A percentile compares a stretch with the other conserved stretches of the same genome.
Conservation (phyloP, 2,113 vertebrate species). For the Istiophorus platypterus region DNA sequence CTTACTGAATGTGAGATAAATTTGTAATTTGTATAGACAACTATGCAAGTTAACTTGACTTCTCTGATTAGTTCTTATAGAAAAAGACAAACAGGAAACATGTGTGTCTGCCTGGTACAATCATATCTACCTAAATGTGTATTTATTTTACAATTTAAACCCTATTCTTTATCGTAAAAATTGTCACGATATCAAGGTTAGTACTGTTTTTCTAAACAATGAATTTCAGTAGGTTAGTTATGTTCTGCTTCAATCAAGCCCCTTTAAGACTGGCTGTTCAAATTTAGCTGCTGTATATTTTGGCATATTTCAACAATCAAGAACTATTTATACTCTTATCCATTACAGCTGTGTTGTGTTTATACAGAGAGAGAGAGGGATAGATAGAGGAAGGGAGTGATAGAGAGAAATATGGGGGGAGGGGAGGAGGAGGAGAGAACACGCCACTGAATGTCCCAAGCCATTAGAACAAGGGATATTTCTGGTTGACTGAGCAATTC, state of each 20-base stretch:
- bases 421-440: slow-evolving; percentile 73
- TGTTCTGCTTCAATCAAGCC: slow-evolving; percentile 7
- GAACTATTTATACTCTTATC: slow-evolving; percentile 63
- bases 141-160: not conserved
- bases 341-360: slow-evolving; percentile 74
- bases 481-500: slow-evolving; percentile 90
- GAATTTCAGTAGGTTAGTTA: slow-evolving; percentile 22
- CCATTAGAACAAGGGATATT: slow-evolving; percentile 90
- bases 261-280: not conserved
- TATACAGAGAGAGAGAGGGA: slow-evolving; percentile 68
- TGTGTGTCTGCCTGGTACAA: not conserved
- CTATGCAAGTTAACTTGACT: not conserved
- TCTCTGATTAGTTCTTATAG: not conserved
- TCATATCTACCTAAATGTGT: not conserved
- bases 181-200: slow-evolving; percentile 28
- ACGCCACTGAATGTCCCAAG: slow-evolving; percentile 86
- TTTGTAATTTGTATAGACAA: not conserved
- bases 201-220: slow-evolving; percentile 19
- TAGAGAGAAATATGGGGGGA: slow-evolving; percentile 73
- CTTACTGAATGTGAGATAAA: not conserved
- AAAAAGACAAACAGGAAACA: not conserved
- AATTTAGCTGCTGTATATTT: slow-evolving; percentile 28
- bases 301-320: slow-evolving; percentile 48
- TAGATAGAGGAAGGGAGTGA: slow-evolving; percentile 65
- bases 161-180: slow-evolving; percentile 9